Evolutionary conservation across 2,797 vertebrate genomes (phyloP).

Genomic region (Calcarius lapponicus): DNA sequence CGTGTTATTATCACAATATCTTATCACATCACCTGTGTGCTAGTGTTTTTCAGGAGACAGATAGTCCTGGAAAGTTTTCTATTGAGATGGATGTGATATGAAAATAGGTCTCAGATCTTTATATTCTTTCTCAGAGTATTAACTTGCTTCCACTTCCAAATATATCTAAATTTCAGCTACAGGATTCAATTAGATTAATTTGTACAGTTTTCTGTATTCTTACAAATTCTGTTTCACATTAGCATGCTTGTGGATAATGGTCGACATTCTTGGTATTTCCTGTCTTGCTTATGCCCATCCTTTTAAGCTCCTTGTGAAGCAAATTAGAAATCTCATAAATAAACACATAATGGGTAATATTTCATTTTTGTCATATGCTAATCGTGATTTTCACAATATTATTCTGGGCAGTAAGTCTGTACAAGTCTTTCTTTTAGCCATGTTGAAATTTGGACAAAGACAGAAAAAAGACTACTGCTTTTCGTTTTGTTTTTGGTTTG

Average conservation of each 20-base stretch:
- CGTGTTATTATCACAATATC: neutral
- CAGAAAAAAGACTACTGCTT: neutral
- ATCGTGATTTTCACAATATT: neutral
- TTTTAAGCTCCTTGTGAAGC: neutral
- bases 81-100: neutral
- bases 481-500: neutral
- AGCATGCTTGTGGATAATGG: neutral
- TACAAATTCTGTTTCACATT: constrained; percentile 49
- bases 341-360: neutral
- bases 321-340: neutral
- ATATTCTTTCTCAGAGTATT: neutral
- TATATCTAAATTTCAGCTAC: neutral
- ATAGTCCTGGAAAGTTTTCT: neutral
- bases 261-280: constrained; percentile 10
- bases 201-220: constrained; percentile 5
- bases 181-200: constrained; percentile 13
- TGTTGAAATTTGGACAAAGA: neutral
- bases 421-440: neutral
- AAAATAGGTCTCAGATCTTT: neutral
- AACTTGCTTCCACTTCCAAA: neutral
- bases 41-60: neutral
- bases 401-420: neutral
- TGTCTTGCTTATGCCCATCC: constrained; percentile 15
- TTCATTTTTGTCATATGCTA: neutral
- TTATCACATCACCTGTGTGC: neutral